Percentiles rank a stretch among this genome's conserved stretches.
Conservation (phyloP, 2,797 vertebrate species). For the Lateolabrax maculatus region DNA sequence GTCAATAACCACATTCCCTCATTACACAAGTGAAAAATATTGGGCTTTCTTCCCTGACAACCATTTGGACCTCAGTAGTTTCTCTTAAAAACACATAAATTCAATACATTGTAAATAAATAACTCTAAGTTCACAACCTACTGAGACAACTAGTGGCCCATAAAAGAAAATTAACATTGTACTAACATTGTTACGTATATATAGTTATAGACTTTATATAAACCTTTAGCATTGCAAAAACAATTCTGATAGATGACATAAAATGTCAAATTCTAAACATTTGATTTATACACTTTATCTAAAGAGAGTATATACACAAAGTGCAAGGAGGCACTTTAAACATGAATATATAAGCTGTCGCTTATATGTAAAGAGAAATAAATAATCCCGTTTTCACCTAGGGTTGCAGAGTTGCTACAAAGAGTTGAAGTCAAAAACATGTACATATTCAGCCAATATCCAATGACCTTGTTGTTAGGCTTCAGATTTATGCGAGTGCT, state of each 20-base stretch:
- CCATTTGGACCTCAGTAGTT: constrained; percentile 9
- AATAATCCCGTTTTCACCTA: constrained; percentile 74
- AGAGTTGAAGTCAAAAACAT: constrained; percentile 68
- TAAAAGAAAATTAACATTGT: constrained; percentile 30
- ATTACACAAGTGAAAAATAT: constrained; percentile 48
- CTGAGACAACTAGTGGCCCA: constrained; percentile 45
- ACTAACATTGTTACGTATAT: constrained; percentile 53
- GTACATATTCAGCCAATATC: constrained; percentile 72
- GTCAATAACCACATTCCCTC: constrained; percentile 33
- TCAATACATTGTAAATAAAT: constrained; percentile 34
- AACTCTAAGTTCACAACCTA: constrained; percentile 51
- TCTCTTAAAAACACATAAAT: constrained; percentile 38
- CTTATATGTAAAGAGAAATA: constrained; percentile 77
- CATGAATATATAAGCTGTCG: constrained; percentile 86
- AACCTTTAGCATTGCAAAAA: constrained; percentile 75
- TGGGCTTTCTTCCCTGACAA: constrained; percentile 3
- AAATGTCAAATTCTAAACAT: constrained; percentile 78
- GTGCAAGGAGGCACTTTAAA: constrained; percentile 94
- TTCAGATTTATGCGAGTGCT: constrained; percentile 51
- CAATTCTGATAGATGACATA: constrained; percentile 71
- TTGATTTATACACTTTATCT: constrained; percentile 82
- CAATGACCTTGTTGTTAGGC: constrained; percentile 61
- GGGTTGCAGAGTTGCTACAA: constrained; percentile 69
- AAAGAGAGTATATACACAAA: constrained; percentile 89
- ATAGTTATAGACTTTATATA: constrained; percentile 60